A percentile compares a stretch with the other conserved stretches of the same genome.
phyloP scores from a whole-genome alignment of 2,797 vertebrate species.

The Melanotaenia nigrans region DNA sequence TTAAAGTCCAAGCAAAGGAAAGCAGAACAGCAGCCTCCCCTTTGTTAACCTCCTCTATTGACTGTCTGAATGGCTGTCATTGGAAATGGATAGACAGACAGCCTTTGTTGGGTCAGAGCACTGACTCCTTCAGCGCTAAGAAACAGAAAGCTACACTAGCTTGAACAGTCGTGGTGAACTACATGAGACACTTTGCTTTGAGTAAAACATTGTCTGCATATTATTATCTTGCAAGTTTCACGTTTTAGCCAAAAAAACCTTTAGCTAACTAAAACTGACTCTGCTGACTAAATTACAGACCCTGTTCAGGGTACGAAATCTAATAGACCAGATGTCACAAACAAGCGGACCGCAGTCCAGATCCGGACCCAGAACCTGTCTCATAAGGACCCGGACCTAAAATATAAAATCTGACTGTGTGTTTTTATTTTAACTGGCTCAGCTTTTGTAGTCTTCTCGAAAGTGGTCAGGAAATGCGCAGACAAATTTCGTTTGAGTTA shows the following conservation, averaged over 20 bases:
- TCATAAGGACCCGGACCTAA: too few species aligned
- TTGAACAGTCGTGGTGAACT: background rate
- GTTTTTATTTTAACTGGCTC: too few species aligned
- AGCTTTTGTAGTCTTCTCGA: too few species aligned
- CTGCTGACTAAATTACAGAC: slow-evolving; percentile 50
- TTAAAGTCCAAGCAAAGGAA: slow-evolving; percentile 36
- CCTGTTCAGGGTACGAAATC: slow-evolving; percentile 38
- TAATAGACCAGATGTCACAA: slow-evolving; percentile 25
- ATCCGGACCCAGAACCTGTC: too few species aligned
- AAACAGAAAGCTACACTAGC: slow-evolving; percentile 13
- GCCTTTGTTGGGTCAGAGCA: slow-evolving; percentile 56
- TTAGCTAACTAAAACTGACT: slow-evolving; percentile 37
- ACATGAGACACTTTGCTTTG: background rate
- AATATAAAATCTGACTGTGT: too few species aligned
- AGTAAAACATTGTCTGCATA: slow-evolving; percentile 11
- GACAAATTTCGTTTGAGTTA: too few species aligned
- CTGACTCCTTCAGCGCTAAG: slow-evolving; percentile 21
- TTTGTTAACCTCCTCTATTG: slow-evolving; percentile 66
- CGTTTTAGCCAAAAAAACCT: slow-evolving; percentile 15
- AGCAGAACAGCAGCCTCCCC: slow-evolving; percentile 51
- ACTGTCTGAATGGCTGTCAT: slow-evolving; percentile 63
- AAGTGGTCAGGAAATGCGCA: too few species aligned
- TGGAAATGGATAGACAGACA: slow-evolving; percentile 62
- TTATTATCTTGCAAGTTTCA: slow-evolving; percentile 9
- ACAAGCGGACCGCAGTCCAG: too few species aligned